These are phyloP conservation scores for Myrmecobius fasciatus DNA, from an alignment of 2,113 vertebrate species.

Conservation along the genomic window DNA sequence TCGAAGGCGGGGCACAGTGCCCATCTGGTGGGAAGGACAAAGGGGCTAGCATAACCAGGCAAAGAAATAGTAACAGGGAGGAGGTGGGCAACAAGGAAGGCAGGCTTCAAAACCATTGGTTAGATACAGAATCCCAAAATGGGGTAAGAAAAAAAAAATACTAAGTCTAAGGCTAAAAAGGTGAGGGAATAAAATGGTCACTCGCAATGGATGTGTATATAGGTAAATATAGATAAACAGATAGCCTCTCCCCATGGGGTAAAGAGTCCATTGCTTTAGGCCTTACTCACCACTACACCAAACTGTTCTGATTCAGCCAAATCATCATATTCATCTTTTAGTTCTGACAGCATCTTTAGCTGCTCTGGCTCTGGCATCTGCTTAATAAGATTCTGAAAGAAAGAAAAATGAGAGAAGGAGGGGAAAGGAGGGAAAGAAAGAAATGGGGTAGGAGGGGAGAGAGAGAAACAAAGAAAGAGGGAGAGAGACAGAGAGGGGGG, in stretches of 20 bases:
- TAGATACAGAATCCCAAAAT: constrained; percentile 14
- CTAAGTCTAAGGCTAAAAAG: not conserved
- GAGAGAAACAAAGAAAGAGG: not conserved
- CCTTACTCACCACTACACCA: constrained; percentile 88
- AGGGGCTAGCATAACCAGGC: not conserved
- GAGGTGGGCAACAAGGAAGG: not conserved
- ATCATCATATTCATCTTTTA: constrained; percentile 91
- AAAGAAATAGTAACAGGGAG: not conserved
- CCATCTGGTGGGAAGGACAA: constrained; percentile 85
- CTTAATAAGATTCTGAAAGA: constrained; percentile 89
- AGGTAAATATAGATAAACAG: not conserved
- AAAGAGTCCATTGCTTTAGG: not conserved
- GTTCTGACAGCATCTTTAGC: constrained; percentile 84
- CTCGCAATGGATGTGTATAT: not conserved
- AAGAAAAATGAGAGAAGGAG: not conserved
- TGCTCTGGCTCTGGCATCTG: constrained; percentile 87
- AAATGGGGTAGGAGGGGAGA: not conserved
- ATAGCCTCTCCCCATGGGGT: not conserved
- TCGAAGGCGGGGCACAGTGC: constrained; percentile 87
- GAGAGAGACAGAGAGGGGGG: too few relatives aligned
- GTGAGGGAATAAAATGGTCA: not conserved
- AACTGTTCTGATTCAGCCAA: constrained; percentile 91
- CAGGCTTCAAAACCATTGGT: not conserved
- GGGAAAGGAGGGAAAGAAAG: not conserved
- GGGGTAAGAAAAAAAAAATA: constrained; percentile 14